A percentile compares a stretch with the other conserved stretches of the same genome.
Evolutionary conservation across 2,797 vertebrate genomes (phyloP).

Genomic region (Xenentodon cancila): DNA sequence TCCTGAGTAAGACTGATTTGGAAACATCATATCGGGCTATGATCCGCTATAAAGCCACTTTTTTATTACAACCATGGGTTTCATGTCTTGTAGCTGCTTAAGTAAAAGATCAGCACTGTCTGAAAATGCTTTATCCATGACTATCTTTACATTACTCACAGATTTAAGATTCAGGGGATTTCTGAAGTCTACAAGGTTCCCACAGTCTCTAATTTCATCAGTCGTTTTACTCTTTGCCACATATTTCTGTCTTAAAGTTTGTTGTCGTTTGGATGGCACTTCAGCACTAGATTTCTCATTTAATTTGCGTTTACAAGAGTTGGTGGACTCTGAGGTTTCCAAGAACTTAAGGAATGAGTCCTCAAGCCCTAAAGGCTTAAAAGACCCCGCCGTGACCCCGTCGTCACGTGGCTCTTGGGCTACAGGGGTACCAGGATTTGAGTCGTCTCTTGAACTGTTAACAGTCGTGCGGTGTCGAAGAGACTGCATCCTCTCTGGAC

Average conservation of each 20-base stretch:
- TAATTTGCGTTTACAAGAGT: constrained; percentile 89
- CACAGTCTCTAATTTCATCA: constrained; percentile 76
- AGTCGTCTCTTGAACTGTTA: constrained; percentile 81
- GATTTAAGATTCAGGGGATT: constrained; percentile 92
- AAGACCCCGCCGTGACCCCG: constrained; percentile 86
- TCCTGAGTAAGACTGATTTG: constrained; percentile 86
- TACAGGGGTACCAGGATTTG: constrained; percentile 83
- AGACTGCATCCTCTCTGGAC: constrained; percentile 75
- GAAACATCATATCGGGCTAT: constrained; percentile 74
- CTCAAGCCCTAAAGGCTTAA: constrained; percentile 94
- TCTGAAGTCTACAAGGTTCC: constrained; percentile 89
- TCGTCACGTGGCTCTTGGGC: constrained; percentile 85
- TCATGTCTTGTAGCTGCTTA: constrained; percentile 98
- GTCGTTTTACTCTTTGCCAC: constrained; percentile 63
- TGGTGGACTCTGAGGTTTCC: constrained; percentile 91
- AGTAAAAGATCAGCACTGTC: constrained; percentile 90
- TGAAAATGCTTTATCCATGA: constrained; percentile 92
- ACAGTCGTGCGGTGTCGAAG: constrained; percentile 75
- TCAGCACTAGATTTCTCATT: constrained; percentile 80
- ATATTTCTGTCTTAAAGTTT: constrained; percentile 70
- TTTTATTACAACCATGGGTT: constrained; percentile 91
- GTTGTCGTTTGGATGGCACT: constrained; percentile 87
- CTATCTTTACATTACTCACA: constrained; percentile 93
- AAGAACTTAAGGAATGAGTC: constrained; percentile 94
- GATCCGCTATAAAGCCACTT: constrained; percentile 84